phyloP scores from a whole-genome alignment of 2,888 invertebrate genomes.

The Pristionchus arcanus region DNA sequence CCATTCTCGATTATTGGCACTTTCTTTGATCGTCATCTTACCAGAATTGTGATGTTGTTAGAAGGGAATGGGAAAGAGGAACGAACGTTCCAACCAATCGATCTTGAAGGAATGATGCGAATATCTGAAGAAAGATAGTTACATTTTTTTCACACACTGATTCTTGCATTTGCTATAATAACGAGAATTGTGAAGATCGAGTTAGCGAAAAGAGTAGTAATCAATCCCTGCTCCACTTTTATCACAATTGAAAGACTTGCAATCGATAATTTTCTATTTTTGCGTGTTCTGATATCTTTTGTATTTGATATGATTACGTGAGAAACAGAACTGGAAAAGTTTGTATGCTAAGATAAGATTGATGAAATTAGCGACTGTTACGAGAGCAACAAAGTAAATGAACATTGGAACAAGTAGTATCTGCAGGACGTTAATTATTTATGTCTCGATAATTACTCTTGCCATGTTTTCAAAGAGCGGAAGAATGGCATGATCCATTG shows the following conservation, averaged over 20 bases:
- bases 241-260: neutral
- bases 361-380: neutral
- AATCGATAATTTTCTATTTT: neutral
- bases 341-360: neutral
- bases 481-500: neutral
- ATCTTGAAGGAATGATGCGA: neutral
- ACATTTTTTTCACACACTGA: neutral
- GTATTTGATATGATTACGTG: neutral
- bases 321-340: neutral
- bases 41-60: neutral
- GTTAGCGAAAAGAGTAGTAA: neutral
- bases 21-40: no score
- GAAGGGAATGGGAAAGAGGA: neutral
- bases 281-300: neutral
- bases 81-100: neutral
- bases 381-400: neutral
- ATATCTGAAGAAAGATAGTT: neutral
- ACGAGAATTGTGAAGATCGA: neutral
- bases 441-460: neutral
- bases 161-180: neutral
- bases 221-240: neutral
- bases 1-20: neutral
- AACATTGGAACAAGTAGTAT: neutral
- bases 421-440: neutral
- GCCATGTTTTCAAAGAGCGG: constrained; percentile 2